Percentiles rank a stretch among this genome's conserved stretches.
These are phyloP conservation scores for Onychorhynchus coronatus DNA, from an alignment of 2,113 vertebrate species.

Conservation along the genomic window DNA sequence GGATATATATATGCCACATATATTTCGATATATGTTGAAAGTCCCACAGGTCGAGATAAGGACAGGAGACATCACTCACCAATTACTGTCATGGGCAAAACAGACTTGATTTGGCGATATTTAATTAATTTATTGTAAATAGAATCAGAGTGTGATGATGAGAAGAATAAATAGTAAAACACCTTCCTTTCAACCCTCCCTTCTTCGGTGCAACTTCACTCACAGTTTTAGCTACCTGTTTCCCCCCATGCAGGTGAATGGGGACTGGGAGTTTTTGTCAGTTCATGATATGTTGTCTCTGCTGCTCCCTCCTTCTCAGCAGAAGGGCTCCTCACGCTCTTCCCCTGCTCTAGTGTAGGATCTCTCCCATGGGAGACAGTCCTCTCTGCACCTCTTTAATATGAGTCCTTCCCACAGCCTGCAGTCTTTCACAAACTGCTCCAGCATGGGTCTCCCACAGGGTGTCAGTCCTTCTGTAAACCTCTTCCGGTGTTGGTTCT, in stretches of 20 bases:
- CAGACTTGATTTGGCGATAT: not conserved
- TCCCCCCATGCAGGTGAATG: fast-evolving
- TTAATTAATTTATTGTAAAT: not conserved
- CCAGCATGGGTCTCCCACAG: fast-evolving
- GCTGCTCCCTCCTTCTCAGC: fast-evolving
- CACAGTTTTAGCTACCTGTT: not conserved
- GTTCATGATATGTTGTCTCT: not conserved
- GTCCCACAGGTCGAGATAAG: not conserved
- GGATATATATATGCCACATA: no score
- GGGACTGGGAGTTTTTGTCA: not conserved
- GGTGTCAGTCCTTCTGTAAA: not conserved
- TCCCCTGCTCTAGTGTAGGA: fast-evolving
- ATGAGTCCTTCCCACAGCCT: not conserved
- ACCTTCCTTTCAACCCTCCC: not conserved
- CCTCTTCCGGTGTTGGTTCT: fast-evolving
- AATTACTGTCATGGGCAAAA: not conserved
- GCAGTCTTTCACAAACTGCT: not conserved
- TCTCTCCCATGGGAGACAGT: not conserved
- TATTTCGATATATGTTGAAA: fast-evolving
- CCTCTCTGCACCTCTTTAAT: not conserved
- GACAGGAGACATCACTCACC: not conserved
- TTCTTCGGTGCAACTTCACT: not conserved
- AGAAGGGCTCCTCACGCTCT: not conserved
- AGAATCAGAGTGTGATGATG: not conserved
- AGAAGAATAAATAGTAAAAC: not conserved